Evolutionary conservation across 2,113 vertebrate species (phyloP), one percentile per base, ranked within the genome.

Genomic region (Galeopterus variegatus): DNA sequence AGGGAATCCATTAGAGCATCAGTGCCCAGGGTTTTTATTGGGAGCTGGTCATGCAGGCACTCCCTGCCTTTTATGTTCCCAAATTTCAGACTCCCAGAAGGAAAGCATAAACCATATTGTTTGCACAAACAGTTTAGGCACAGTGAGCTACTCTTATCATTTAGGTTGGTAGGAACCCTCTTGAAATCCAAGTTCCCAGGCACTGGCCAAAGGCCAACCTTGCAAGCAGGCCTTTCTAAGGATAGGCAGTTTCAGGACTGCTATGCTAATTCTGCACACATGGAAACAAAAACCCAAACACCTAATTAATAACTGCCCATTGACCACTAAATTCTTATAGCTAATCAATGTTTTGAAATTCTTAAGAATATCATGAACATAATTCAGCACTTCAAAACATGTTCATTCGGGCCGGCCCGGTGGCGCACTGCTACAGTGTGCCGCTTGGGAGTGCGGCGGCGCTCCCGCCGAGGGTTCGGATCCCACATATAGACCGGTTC

Each of bases 291-390:
- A 81, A 17, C 28, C n/a, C 33, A 77, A 90, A 58, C 58, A 56
- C 76, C 69, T 84, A 93, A 41, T 73, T 79, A 96, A 76, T 72
- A 96, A 69, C 75, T 75, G 4, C 11, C 48, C 67, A 58, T 0
- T 89, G 64, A 92, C 24, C n/a, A 73, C 92, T 45, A 65, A 90
- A 95, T 90, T 87, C 52, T 87, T 45, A 80, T 0, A 95, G 24
- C 54, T 17, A 89, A 81, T 23, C 12, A 54, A 76, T 70, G 26
- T 21, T 72, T 26, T 52, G 17, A 90, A 95, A 95, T 96, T 31
- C 54, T 77, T 69, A n/a, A 82, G 72, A 72, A 82, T 21, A 56
- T 1, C 76, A 48, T 33, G n/a, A 89, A 31, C 10, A 1, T 54
- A 60, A 89, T 65, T 85, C 60, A 76, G 72, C 11, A 60, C 28